Base-by-base conservation (phyloP, 2,113 vertebrate genomes). In the Plectropomus leopardus region DNA sequence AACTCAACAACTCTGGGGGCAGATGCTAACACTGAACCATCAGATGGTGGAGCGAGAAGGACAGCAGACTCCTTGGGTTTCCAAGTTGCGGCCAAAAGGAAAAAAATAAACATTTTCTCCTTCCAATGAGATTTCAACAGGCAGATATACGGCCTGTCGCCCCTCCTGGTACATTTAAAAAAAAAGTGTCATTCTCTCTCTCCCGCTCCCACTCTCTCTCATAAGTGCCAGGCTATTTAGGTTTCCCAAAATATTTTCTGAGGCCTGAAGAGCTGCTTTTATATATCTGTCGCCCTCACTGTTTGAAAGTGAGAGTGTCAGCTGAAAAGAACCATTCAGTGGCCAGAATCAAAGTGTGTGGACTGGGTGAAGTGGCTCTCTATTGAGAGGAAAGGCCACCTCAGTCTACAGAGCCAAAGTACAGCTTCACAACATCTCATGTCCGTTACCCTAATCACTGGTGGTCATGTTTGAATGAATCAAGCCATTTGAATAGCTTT, bases 171-270 rank as follows among this genome's bases (percentile, higher is more conserved):
- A 74, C 72, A 80, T 67, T 65, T 26, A n/a, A 78, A 88, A 89
- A n/a, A 89, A 88, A 84, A 82, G 72, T 89, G 72, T 90, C 86
- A 80, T 87, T 90, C 79, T 82, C 54, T 59, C 60, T 45, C 55
- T 54, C 50, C 44, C 68, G 15, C 73, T 42, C 51, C n/a, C n/a
- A n/a, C n/a, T 2, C 72, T 69, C 86, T 73, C 84, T 80, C 74
- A 65, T 89, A 90, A 90, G 81, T 92, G 76, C 81, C 70, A 87
- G 83, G 84, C 90, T 95, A 94, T 95, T 95, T 95, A 82, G 80
- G 93, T 92, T 94, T 93, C 80, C 86, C 83, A 92, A 94, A 95
- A 95, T 94, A 94, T 95, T 95, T 94, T 94, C 88, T 78, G 79
- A 90, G 77, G 78, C 72, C 87, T 92, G 85, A 91, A 94, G 92